Conservation (phyloP, 2,113 vertebrate genomes). For the Peromyscus maniculatus region DNA sequence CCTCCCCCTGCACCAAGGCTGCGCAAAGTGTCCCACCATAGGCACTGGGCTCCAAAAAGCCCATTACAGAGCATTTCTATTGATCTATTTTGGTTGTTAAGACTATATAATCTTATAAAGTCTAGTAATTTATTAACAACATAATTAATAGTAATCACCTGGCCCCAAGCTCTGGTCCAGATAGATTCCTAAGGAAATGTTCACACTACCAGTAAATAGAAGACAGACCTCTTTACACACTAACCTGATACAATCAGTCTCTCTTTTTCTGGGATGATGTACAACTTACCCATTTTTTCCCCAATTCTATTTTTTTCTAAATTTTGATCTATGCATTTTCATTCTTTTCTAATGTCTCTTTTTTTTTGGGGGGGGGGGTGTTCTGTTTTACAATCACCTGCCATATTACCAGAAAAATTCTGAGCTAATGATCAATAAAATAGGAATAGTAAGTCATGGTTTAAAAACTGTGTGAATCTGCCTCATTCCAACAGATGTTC, state of each 20-base stretch:
- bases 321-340: background rate
- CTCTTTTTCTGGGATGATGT: background rate
- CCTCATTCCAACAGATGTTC: background rate
- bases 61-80: background rate
- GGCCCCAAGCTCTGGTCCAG: background rate
- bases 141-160: background rate
- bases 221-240: background rate
- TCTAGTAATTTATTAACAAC: background rate
- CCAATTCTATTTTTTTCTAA: background rate
- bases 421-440: background rate
- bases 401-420: background rate
- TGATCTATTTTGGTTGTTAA: slow-evolving; percentile 29
- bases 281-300: background rate
- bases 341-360: background rate
- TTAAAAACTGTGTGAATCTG: background rate
- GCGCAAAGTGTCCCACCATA: too few species aligned
- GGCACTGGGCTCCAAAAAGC: too few species aligned
- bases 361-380: rapidly evolving
- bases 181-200: background rate
- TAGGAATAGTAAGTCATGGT: background rate
- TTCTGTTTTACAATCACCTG: background rate
- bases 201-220: background rate
- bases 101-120: background rate
- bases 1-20: too few species aligned
- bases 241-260: background rate